These are phyloP conservation scores for Zaprionus inermis DNA, from an alignment of 1,140 invertebrate genomes.

Conservation along the genomic window DNA sequence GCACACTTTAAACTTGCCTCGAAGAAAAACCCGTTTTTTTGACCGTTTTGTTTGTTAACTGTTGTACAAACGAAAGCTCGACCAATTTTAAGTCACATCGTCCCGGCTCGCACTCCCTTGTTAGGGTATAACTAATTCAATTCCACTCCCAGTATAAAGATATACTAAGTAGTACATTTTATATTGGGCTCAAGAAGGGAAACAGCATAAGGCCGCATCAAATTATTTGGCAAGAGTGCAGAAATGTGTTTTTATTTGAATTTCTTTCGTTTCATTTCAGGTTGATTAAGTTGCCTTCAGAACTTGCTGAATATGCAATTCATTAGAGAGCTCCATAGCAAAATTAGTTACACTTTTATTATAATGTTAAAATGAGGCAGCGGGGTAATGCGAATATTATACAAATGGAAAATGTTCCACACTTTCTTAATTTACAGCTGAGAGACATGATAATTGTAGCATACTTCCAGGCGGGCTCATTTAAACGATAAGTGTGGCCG, in stretches of 20 bases:
- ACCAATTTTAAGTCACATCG: neutral
- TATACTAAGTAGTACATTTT: slow-evolving; percentile 45
- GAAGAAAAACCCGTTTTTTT: neutral
- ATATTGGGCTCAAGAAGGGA: slow-evolving; percentile 47
- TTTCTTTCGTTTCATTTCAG: slow-evolving; percentile 13
- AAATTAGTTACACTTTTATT: slow-evolving; percentile 3
- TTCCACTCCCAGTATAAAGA: slow-evolving; percentile 4
- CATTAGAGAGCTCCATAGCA: neutral
- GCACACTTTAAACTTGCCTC: neutral
- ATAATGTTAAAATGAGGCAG: neutral
- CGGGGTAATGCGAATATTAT: neutral
- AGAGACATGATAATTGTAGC: slow-evolving; percentile 19
- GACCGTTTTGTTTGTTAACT: neutral
- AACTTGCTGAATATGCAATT: slow-evolving; percentile 1
- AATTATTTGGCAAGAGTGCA: slow-evolving; percentile 8
- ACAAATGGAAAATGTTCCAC: neutral
- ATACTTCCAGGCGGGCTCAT: slow-evolving; percentile 27
- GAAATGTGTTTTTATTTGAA: slow-evolving; percentile 26
- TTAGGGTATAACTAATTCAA: slow-evolving; percentile 32
- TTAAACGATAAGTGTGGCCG: slow-evolving; percentile 16
- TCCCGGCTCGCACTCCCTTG: neutral
- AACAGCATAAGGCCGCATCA: slow-evolving; percentile 22
- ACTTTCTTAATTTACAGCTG: too few relatives aligned
- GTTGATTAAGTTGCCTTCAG: slow-evolving; percentile 11
- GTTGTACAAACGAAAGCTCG: neutral